A percentile compares a stretch with the other conserved stretches of the same genome.
phyloP scores from a whole-genome alignment of 2,113 vertebrate species.

The Rhadina sibilatrix region DNA sequence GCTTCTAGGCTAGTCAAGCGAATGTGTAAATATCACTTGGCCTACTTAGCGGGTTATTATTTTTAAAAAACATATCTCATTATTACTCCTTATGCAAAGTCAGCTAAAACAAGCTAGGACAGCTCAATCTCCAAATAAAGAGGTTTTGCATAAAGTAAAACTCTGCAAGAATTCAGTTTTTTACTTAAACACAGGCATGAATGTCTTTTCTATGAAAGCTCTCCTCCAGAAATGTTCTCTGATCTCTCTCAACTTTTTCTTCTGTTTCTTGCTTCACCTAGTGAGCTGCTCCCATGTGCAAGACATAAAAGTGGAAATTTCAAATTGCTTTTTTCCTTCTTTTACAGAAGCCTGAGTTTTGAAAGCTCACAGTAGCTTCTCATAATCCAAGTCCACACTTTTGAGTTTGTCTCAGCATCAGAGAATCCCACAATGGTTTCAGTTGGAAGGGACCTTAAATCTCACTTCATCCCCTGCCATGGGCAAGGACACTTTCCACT shows the following conservation, averaged over 20 bases:
- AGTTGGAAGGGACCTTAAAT: not conserved
- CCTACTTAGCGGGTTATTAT: not conserved
- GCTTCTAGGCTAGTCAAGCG: not conserved
- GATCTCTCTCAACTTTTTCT: not conserved
- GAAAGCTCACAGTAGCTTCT: not conserved
- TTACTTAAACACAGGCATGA: not conserved
- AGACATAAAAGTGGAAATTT: not conserved
- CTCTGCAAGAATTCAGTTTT: not conserved
- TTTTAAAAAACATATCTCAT: not conserved
- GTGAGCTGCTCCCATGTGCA: not conserved
- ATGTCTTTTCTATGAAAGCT: not conserved
- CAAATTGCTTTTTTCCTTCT: not conserved
- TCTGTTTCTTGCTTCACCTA: not conserved
- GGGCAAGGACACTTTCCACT: not conserved
- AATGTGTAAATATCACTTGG: not conserved
- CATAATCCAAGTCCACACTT: not conserved
- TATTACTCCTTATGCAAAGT: not conserved
- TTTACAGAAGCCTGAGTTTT: not conserved
- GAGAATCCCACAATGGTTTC: not conserved
- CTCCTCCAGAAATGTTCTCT: not conserved
- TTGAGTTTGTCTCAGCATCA: not conserved
- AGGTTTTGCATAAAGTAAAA: not conserved
- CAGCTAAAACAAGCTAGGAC: not conserved
- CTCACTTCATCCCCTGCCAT: rapidly evolving
- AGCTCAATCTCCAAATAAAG: not conserved